Percentiles rank a stretch among this genome's conserved stretches.
Evolutionary conservation across 1,140 invertebrate genomes (phyloP).

Genomic region (Listronotus bonariensis): DNA sequence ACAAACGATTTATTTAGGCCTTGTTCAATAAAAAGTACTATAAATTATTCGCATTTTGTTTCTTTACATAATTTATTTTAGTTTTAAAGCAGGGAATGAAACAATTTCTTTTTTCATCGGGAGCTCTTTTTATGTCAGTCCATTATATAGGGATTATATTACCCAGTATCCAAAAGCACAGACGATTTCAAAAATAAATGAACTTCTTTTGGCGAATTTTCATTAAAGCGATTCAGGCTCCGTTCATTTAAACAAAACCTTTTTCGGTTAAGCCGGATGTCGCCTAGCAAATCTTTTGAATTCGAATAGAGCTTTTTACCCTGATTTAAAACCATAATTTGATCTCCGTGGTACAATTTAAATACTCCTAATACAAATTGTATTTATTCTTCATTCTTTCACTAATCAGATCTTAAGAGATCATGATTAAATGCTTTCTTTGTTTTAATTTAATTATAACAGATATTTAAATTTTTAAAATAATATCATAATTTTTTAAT

Average conservation of each 20-base stretch:
- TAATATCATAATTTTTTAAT: too few species aligned
- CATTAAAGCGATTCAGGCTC: slow-evolving; percentile 28
- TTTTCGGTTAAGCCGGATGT: slow-evolving; percentile 33
- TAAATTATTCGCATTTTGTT: too few species aligned
- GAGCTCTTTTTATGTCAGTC: slow-evolving; percentile 9
- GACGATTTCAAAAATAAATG: slow-evolving; percentile 35
- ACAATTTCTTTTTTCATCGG: slow-evolving; percentile 26
- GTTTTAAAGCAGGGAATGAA: slow-evolving; percentile 8
- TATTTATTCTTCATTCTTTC: too few species aligned
- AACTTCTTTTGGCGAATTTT: slow-evolving; percentile 33
- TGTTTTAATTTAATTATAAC: too few species aligned
- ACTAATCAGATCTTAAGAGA: too few species aligned
- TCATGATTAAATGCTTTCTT: too few species aligned
- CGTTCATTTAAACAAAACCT: slow-evolving; percentile 32
- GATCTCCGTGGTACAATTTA: not conserved
- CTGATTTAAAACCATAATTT: slow-evolving; percentile 30
- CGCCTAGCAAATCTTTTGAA: slow-evolving; percentile 32
- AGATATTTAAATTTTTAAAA: too few species aligned
- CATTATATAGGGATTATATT: slow-evolving; percentile 34
- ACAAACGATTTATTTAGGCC: too few species aligned
- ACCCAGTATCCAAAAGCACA: slow-evolving; percentile 27
- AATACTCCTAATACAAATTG: too few species aligned
- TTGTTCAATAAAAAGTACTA: too few species aligned
- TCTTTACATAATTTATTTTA: too few species aligned
- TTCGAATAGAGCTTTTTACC: slow-evolving; percentile 20